Conservation (phyloP, 1,140 invertebrate species). For the Nixonia krombeini region DNA sequence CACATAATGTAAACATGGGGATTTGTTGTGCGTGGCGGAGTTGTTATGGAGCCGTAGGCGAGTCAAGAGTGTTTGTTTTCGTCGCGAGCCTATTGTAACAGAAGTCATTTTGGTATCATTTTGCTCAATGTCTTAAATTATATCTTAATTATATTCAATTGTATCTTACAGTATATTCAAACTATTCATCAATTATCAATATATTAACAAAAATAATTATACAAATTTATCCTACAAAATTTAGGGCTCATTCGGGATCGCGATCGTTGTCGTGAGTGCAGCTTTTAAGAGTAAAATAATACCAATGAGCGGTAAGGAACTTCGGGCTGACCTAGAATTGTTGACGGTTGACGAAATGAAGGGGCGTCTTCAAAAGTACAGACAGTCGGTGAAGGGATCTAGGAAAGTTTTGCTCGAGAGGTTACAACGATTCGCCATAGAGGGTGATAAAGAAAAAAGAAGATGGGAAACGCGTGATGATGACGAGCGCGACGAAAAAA, state of each 20-base stretch:
- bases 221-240: background rate
- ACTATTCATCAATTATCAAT: background rate
- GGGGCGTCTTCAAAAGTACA: too few species aligned
- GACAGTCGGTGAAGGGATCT: conserved; percentile 3
- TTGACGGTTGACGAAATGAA: conserved; percentile 6
- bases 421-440: background rate
- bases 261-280: background rate
- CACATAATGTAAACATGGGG: too few species aligned
- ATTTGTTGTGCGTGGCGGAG: too few species aligned
- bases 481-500: background rate
- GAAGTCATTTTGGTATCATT: too few species aligned
- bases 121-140: too few species aligned
- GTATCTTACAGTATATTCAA: too few species aligned
- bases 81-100: too few species aligned
- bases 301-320: background rate
- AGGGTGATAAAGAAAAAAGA: background rate
- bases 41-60: too few species aligned
- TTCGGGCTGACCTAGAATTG: conserved; percentile 2
- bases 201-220: too few species aligned
- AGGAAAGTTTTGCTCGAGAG: conserved; percentile 2
- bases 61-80: too few species aligned
- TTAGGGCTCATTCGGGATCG: conserved; percentile 5
- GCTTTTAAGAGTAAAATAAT: background rate
- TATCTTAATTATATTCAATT: too few species aligned
- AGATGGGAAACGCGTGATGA: background rate